Evolutionary conservation across 1,140 invertebrate species (phyloP).

Genomic region (Panagrolaimus sp.): DNA sequence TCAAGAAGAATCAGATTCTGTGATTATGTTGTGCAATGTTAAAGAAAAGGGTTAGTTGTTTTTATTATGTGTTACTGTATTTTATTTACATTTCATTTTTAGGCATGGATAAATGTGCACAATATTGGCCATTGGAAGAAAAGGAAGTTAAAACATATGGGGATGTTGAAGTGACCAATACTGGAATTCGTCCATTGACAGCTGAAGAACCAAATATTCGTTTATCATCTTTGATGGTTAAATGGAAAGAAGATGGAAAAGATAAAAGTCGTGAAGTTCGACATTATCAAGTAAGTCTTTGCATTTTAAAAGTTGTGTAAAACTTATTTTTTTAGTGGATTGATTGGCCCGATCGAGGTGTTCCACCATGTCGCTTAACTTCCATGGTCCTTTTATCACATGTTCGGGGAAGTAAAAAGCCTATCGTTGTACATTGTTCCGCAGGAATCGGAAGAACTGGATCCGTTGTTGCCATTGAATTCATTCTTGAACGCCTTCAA

Average conservation of each 20-base stretch:
- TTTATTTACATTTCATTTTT: too few species aligned
- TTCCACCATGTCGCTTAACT: slow-evolving; percentile 31
- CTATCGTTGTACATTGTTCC: slow-evolving; percentile 44
- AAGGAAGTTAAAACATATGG: slow-evolving; percentile 22
- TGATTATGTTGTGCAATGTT: slow-evolving; percentile 47
- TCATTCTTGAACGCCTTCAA: slow-evolving; percentile 41
- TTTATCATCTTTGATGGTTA: slow-evolving; percentile 4
- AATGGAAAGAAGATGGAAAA: slow-evolving; percentile 22
- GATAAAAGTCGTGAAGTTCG: slow-evolving; percentile 20
- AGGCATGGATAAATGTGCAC: slow-evolving; percentile 40
- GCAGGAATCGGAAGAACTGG: slow-evolving; percentile 45
- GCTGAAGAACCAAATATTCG: slow-evolving; percentile 25
- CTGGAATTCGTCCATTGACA: slow-evolving; percentile 15
- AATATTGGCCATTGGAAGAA: slow-evolving; percentile 42
- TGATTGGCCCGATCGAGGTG: slow-evolving; percentile 44
- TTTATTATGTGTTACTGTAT: too few species aligned
- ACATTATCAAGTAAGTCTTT: slow-evolving; percentile 30
- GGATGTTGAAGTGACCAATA: slow-evolving; percentile 26
- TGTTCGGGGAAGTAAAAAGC: slow-evolving; percentile 42
- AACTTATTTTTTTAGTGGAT: too few species aligned
- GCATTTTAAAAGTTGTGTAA: too few species aligned
- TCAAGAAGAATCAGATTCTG: slow-evolving; percentile 35
- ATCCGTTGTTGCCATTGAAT: slow-evolving; percentile 41
- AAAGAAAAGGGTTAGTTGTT: too few species aligned
- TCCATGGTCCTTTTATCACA: slow-evolving; percentile 30